Conservation (phyloP, 2,797 vertebrate species). For the Chromis chromis region DNA sequence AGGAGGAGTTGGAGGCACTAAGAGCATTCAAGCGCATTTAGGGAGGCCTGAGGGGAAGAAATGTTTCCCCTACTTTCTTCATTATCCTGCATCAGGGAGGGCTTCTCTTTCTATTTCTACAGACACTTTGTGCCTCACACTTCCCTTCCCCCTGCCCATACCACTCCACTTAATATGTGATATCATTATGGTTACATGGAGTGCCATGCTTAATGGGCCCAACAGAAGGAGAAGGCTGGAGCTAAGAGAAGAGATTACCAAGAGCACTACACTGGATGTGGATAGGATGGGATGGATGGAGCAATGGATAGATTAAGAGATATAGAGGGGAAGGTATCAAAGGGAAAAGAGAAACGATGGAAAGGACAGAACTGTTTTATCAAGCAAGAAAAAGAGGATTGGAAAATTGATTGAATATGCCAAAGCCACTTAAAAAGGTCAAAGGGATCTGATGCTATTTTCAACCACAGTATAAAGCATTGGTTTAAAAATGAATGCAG, state of each 20-base stretch:
- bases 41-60: slow-evolving; percentile 76
- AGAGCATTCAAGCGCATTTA: slow-evolving; percentile 82
- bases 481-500: background rate
- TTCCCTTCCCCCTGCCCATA: slow-evolving; percentile 34
- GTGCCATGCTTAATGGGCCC: slow-evolving; percentile 73
- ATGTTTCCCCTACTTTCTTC: slow-evolving; percentile 77
- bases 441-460: background rate
- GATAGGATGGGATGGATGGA: slow-evolving; percentile 19
- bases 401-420: slow-evolving; percentile 13
- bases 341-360: slow-evolving; percentile 7
- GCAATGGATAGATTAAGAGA: slow-evolving; percentile 46
- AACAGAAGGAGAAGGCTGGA: slow-evolving; percentile 63
- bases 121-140: slow-evolving; percentile 31
- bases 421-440: slow-evolving; percentile 8
- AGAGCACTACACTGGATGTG: slow-evolving; percentile 21
- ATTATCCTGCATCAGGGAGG: slow-evolving; percentile 80
- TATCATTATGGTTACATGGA: slow-evolving; percentile 75
- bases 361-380: slow-evolving; percentile 20
- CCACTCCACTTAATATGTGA: slow-evolving; percentile 79
- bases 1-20: slow-evolving; percentile 74
- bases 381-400: background rate
- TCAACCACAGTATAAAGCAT: background rate
- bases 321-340: slow-evolving; percentile 27
- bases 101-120: slow-evolving; percentile 40
- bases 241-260: slow-evolving; percentile 59